Base-by-base conservation (phyloP, 2,113 vertebrate genomes). In the Antidorcas marsupialis region DNA sequence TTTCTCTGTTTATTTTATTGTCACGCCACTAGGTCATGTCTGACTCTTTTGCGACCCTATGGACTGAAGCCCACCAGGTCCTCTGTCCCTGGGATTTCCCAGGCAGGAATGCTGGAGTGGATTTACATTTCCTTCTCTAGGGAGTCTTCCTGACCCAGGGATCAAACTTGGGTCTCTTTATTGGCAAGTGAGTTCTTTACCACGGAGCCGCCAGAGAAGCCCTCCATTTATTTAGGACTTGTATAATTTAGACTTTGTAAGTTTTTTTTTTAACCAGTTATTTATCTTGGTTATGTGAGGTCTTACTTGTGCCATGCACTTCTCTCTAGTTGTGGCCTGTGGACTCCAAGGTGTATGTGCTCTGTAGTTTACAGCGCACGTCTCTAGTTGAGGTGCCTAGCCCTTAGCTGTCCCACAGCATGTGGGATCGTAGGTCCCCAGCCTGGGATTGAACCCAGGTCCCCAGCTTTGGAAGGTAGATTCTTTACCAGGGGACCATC, bases 11-110 rank as follows among this genome's bases (percentile, higher is more conserved):
- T n/a, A 53, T 53, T 82, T 82, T 76, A 43, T 43, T 7, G 12
- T 39, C 1, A 0, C 0, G 4, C n/a, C 19, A 39, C n/a, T 71
- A 12, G 67, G 2, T 39, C 67, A 39, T 71, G n/a, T 71, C n/a
- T 2, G 67, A 71, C 67, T 71, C n/a, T 71, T 23, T 71, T 71
- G n/a, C 0, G 10, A 39, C n/a, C n/a, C n/a, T 10, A 39, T 71
- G 67, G n/a, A 39, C 67, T 71, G 67, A 39, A 71, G 67, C 67
- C n/a, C n/a, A 39, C 67, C 10, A 71, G 67, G n/a, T 71, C 10
- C 67, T 71, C 19, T 71, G 19, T 71, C 67, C 67, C 39, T 71
- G 67, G n/a, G 67, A 39, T 71, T 71, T 71, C 67, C n/a, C 10
- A 39, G 67, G 67, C 67, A 71, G 12, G 67, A 39, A 23, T 71